These are phyloP conservation scores for Gila orcuttii DNA, from an alignment of 2,113 vertebrate species.

Conservation along the genomic window DNA sequence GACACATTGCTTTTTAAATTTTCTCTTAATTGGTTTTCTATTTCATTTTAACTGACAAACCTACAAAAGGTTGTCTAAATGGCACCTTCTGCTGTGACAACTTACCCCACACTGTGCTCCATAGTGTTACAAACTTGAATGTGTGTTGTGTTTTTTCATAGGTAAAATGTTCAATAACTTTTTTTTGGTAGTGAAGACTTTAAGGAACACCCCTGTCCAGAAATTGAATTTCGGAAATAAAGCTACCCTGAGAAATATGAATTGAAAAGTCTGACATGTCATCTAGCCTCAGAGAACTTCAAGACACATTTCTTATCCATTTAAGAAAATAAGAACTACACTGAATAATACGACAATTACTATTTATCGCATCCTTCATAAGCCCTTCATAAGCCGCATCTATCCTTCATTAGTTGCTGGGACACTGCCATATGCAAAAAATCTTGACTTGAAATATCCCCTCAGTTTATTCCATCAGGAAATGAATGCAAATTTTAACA, in stretches of 20 bases:
- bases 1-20: neutral
- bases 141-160: neutral
- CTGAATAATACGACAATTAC: slow-evolving; percentile 30
- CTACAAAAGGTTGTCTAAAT: no score
- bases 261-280: neutral
- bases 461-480: slow-evolving; percentile 19
- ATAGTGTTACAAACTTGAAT: neutral
- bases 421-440: neutral
- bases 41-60: neutral
- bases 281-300: neutral
- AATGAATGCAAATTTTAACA: slow-evolving; percentile 23
- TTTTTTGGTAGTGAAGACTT: neutral
- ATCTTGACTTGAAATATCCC: neutral
- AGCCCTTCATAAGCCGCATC: neutral
- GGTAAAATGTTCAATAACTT: neutral
- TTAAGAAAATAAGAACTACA: neutral
- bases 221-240: slow-evolving; percentile 13
- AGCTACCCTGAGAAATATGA: neutral
- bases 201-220: neutral
- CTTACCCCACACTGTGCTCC: neutral
- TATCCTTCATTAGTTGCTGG: slow-evolving; percentile 7
- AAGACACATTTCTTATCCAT: neutral
- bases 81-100: neutral
- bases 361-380: neutral
- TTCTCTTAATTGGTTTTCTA: neutral